Conservation (phyloP, 1,140 invertebrate genomes). For the Bilobella aurantiaca region DNA sequence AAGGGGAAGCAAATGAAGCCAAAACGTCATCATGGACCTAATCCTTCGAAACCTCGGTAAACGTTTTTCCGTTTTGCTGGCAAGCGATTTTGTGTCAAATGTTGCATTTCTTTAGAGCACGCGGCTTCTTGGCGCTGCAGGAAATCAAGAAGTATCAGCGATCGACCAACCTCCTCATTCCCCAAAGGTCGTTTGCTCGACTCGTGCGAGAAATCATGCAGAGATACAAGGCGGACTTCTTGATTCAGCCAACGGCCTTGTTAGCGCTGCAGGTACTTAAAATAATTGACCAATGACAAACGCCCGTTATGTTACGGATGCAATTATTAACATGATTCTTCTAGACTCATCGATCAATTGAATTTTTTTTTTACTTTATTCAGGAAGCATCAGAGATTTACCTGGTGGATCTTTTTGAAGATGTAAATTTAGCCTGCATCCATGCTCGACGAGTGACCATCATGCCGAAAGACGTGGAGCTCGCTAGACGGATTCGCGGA, state of each 20-base stretch:
- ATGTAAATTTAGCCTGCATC: neutral
- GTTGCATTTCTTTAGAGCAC: no score
- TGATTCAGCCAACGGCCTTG: neutral
- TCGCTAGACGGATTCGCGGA: neutral
- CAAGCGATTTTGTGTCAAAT: no score
- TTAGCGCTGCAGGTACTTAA: no score
- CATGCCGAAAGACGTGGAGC: neutral
- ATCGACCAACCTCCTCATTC: neutral
- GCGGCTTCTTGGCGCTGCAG: neutral
- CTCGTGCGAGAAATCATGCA: neutral
- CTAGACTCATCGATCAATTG: no score
- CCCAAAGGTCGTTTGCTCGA: neutral
- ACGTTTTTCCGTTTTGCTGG: no score
- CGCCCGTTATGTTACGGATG: no score
- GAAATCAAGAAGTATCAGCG: neutral
- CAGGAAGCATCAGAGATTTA: neutral
- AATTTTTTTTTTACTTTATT: no score
- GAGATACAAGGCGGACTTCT: neutral
- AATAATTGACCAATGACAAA: no score
- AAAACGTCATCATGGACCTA: no score
- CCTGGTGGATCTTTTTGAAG: neutral
- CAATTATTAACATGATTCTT: no score
- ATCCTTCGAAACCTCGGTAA: no score
- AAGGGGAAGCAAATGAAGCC: no score
- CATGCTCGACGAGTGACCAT: neutral